Evolutionary conservation across 2,888 invertebrate species (phyloP).

Genomic region (Agrochola macilenta): DNA sequence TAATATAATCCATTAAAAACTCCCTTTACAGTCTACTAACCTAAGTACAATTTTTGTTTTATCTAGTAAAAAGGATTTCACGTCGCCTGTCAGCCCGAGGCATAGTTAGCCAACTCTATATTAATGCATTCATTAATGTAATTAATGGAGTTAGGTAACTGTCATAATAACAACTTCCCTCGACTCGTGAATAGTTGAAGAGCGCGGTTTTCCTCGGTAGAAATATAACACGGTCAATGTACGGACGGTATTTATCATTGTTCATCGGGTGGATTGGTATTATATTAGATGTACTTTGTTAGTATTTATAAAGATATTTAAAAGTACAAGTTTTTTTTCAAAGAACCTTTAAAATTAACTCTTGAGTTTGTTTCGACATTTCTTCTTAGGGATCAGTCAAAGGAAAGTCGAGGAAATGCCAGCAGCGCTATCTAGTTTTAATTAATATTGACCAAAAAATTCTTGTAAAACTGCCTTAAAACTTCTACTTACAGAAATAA

Average conservation of each 20-base stretch:
- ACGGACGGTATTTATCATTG: constrained; percentile 53
- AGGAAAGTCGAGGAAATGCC: too few species aligned
- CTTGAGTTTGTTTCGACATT: not conserved
- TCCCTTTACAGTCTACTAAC: constrained; percentile 11
- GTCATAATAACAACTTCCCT: constrained; percentile 74
- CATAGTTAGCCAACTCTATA: constrained; percentile 83
- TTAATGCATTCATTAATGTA: constrained; percentile 86
- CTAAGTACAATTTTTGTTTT: constrained; percentile 58
- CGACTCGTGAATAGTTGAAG: constrained; percentile 73
- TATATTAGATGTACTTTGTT: constrained; percentile 2
- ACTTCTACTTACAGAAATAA: too few species aligned
- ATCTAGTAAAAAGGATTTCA: constrained; percentile 57
- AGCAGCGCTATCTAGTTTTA: not conserved
- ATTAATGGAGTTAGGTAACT: constrained; percentile 86
- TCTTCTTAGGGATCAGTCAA: too few species aligned
- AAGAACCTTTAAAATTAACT: too few species aligned
- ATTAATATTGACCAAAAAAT: not conserved
- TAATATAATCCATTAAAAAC: constrained; percentile 10
- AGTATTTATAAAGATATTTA: too few species aligned
- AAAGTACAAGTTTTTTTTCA: not conserved
- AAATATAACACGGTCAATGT: constrained; percentile 61
- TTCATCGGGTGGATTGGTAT: constrained; percentile 37
- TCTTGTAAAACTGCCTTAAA: too few species aligned
- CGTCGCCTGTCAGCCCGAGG: constrained; percentile 63
- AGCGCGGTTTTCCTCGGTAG: constrained; percentile 70